Conservation (phyloP, 2,113 vertebrate species). For the Mystacornis crossleyi region DNA sequence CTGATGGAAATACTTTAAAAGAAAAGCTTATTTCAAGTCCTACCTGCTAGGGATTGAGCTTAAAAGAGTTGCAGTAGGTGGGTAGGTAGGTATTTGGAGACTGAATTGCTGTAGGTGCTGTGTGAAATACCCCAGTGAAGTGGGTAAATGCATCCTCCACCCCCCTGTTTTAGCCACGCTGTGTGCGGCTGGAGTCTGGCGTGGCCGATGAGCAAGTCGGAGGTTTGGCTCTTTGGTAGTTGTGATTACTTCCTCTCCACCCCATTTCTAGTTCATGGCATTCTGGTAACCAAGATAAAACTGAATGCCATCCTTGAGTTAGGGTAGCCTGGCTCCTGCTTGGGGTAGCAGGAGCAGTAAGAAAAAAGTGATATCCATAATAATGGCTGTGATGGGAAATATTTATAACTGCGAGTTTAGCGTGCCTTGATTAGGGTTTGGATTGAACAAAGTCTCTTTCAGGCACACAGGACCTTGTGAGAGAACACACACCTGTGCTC, state of each 20-base stretch:
- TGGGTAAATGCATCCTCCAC: background rate
- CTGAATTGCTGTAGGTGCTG: background rate
- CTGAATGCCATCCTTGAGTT: background rate
- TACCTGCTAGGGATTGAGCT: background rate
- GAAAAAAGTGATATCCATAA: background rate
- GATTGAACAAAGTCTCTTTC: background rate
- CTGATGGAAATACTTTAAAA: slow-evolving; percentile 31
- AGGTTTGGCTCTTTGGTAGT: background rate
- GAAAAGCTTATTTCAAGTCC: slow-evolving; percentile 23
- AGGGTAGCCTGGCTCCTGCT: background rate
- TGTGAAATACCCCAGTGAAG: background rate
- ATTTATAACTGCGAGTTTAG: background rate
- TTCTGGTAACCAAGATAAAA: background rate
- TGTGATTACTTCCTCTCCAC: background rate
- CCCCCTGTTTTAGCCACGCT: background rate
- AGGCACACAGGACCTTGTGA: background rate
- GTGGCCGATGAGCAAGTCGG: background rate
- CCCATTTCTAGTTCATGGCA: background rate
- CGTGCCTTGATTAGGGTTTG: background rate
- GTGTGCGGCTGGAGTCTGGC: background rate
- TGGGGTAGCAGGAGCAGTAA: background rate
- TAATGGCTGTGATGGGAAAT: background rate
- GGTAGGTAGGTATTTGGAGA: background rate
- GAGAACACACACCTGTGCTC: background rate
- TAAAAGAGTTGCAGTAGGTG: background rate